Base-by-base conservation (phyloP, 2,797 vertebrate genomes). In the Rhynchonycteris naso region DNA sequence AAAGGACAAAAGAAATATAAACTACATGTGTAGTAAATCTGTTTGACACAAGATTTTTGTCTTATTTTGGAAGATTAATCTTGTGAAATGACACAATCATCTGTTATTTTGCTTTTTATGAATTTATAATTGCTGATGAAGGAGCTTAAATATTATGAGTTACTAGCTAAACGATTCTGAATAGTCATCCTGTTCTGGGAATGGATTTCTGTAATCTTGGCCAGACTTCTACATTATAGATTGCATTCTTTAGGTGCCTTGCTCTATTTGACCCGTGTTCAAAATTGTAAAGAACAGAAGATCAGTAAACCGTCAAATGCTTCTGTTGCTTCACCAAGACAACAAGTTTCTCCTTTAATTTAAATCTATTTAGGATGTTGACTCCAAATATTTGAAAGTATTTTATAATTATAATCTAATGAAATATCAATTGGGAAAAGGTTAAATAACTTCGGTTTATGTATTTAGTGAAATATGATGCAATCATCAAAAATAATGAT, bases 31-130 rank as follows among this genome's bases (percentile, higher is more conserved):
- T 88, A 19, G 79, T 68, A 50, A 6, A 71, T 74, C 30, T 43
- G 7, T 52, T 78, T 10, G 10, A 86, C 38, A 52, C 72, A 87
- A 68, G 10, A 22, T 19, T 75, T 85, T 84, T 78, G 9, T 96
- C 91, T 91, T 80, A 79, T 80, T 89, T 90, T 89, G 65, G 71
- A 90, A 66, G 8, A 76, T 83, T 91, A 54, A 89, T 87, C 30
- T 83, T 84, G 3, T 87, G 30, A 82, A 69, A 89, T 79, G 56
- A 69, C 26, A 87, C 24, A 81, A 16, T 56, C 13, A 78, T n/a
- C 21, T 61, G 26, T 58, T 58, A 83, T 68, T 94, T 96, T 96
- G 28, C 68, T 75, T 74, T 94, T 94, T 85, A 30, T 95, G 74
- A 93, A 68, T 80, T 43, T 82, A 1, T 61, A 71, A 59, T 63